Conservation (phyloP, 2,888 invertebrate species). For the Elaeidobius kamerunicus region DNA sequence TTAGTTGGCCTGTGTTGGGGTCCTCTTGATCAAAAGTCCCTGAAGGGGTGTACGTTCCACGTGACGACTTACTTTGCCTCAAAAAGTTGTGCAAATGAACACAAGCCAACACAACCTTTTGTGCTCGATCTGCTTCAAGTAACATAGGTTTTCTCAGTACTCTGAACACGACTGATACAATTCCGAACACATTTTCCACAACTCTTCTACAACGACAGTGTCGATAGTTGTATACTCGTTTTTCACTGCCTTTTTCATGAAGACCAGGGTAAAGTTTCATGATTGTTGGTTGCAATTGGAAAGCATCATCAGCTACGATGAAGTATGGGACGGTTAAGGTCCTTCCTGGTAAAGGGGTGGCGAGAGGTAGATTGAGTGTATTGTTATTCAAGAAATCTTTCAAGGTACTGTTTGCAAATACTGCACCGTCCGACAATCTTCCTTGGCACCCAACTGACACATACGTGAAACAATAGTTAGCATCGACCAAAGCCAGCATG, state of each 20-base stretch:
- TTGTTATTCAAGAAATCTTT: background rate
- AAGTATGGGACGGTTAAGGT: conserved; percentile 10
- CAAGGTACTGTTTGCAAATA: conserved; percentile 7
- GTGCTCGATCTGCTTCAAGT: conserved; percentile 34
- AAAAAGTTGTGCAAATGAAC: conserved; percentile 29
- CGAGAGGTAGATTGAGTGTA: conserved; percentile 2
- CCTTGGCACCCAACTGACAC: conserved; percentile 9
- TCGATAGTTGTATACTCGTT: conserved; percentile 36
- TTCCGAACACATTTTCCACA: background rate
- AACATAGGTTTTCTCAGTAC: conserved; percentile 36
- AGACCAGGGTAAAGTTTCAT: conserved; percentile 29
- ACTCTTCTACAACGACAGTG: conserved; percentile 34
- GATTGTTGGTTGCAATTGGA: conserved; percentile 9
- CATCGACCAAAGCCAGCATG: conserved; percentile 8
- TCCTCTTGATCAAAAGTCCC: conserved; percentile 14
- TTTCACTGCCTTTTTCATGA: conserved; percentile 26
- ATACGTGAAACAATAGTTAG: conserved; percentile 13
- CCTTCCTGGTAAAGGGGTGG: conserved; percentile 4
- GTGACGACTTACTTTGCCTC: conserved; percentile 13
- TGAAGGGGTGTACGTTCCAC: conserved; percentile 14
- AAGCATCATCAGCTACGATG: conserved; percentile 40
- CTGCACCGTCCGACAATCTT: conserved; percentile 7
- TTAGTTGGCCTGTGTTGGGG: background rate
- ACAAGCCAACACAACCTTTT: conserved; percentile 35
- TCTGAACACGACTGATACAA: conserved; percentile 36